These are phyloP conservation scores for human DNA, from an alignment of 2,113 vertebrate species.

Conservation along the genomic window DNA sequence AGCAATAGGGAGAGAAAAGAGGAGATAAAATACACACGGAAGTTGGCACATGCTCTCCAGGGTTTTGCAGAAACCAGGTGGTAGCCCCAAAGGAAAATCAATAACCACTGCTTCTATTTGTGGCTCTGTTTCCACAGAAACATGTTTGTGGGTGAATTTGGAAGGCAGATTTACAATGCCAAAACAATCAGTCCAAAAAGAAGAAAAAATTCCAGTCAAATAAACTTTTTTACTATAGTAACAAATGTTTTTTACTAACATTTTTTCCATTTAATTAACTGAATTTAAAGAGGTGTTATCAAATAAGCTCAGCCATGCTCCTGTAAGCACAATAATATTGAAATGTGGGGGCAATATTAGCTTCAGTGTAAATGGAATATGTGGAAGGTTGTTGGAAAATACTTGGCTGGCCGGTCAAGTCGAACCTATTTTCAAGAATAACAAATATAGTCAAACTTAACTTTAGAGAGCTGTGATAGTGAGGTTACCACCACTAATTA, in stretches of 20 bases:
- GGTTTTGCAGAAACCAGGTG: constrained; percentile 60
- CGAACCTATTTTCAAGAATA: constrained; percentile 17
- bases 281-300: neutral
- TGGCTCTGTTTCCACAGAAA: constrained; percentile 75
- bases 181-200: constrained; percentile 51
- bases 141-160: constrained; percentile 62
- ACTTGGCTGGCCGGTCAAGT: neutral
- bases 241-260: constrained; percentile 27
- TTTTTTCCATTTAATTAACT: constrained; percentile 50
- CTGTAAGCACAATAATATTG: neutral
- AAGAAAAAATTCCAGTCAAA: constrained; percentile 36
- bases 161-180: constrained; percentile 49
- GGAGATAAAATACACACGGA: neutral
- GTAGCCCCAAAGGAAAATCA: constrained; percentile 69
- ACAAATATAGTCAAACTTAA: neutral
- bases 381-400: neutral
- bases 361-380: neutral
- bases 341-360: neutral
- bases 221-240: constrained; percentile 36
- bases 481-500: neutral
- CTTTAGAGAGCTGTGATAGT: neutral
- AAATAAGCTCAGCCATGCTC: neutral
- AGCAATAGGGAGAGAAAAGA: neutral
- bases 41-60: constrained; percentile 18
- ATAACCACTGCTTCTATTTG: constrained; percentile 72